phyloP scores from a whole-genome alignment of 2,797 vertebrate species.

The Pseudopleuronectes americanus region DNA sequence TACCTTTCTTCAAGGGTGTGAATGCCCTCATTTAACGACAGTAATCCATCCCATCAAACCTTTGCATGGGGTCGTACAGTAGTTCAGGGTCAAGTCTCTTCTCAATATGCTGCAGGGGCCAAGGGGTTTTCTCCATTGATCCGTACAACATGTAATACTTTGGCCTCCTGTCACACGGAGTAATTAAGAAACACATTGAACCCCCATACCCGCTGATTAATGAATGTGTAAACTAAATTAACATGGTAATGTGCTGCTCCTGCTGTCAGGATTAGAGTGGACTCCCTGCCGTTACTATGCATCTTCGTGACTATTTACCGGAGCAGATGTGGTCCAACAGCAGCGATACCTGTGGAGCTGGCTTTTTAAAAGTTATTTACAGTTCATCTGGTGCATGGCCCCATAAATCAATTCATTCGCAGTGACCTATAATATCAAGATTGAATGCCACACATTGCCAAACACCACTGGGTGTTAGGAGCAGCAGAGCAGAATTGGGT shows the following conservation, averaged over 20 bases:
- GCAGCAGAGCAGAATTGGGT: too few species aligned
- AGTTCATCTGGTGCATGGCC: neutral
- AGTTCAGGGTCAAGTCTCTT: neutral
- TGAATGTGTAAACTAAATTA: constrained; percentile 28
- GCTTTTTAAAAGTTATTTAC: neutral
- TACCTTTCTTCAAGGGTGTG: too few species aligned
- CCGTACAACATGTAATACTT: neutral
- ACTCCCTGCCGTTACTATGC: constrained; percentile 32
- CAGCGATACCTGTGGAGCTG: constrained; percentile 26
- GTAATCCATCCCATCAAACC: neutral
- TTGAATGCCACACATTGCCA: too few species aligned
- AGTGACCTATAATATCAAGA: too few species aligned
- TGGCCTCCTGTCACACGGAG: constrained; percentile 2
- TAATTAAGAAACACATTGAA: constrained; percentile 36
- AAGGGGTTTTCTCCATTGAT: constrained; percentile 1
- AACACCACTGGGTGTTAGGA: too few species aligned
- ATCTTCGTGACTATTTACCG: constrained; percentile 24
- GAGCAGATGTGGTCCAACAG: constrained; percentile 43
- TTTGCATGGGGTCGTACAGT: neutral
- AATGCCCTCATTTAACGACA: too few species aligned
- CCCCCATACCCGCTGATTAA: constrained; percentile 17
- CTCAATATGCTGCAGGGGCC: too few species aligned
- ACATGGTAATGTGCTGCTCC: constrained; percentile 44
- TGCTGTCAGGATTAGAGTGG: constrained; percentile 15
- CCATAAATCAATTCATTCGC: neutral